Conservation (phyloP, 2,113 vertebrate genomes). For the Melanerpes formicivorus region DNA sequence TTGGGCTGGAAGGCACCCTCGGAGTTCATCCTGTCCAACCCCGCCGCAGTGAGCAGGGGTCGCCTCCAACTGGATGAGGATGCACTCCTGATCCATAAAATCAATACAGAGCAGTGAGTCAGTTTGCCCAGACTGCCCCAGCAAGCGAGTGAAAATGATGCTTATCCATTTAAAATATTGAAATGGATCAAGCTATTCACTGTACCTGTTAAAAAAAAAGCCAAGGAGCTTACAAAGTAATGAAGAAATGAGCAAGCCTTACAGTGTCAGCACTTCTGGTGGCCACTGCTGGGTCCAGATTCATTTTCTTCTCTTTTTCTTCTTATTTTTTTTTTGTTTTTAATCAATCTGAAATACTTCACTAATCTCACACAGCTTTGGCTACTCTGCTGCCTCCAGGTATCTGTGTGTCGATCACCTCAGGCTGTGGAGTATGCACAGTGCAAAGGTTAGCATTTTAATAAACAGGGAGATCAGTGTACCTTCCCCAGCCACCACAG, state of each 20-base stretch:
- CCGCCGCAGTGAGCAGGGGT: no score
- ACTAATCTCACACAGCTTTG: not conserved
- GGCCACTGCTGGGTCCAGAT: not conserved
- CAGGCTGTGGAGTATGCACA: not conserved
- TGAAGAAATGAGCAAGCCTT: not conserved
- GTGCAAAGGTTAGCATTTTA: not conserved
- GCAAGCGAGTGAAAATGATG: not conserved
- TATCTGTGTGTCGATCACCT: not conserved
- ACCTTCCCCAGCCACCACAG: not conserved
- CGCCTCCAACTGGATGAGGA: no score
- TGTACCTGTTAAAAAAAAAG: not conserved
- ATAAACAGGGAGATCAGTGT: not conserved
- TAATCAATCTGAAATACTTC: not conserved
- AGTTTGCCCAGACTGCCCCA: not conserved
- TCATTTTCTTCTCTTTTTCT: not conserved
- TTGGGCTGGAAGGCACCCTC: no score
- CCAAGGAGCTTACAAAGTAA: not conserved
- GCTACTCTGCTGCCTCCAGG: not conserved
- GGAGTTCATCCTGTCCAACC: no score
- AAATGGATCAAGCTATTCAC: not conserved
- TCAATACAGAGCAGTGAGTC: not conserved
- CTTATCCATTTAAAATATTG: not conserved
- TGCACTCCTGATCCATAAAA: not conserved
- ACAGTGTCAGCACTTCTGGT: not conserved
- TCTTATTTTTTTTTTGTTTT: not conserved